Evolutionary conservation across 2,888 invertebrate genomes (phyloP), one percentile per base, ranked within the genome.

Genomic region (Epistrophe grossulariae): DNA sequence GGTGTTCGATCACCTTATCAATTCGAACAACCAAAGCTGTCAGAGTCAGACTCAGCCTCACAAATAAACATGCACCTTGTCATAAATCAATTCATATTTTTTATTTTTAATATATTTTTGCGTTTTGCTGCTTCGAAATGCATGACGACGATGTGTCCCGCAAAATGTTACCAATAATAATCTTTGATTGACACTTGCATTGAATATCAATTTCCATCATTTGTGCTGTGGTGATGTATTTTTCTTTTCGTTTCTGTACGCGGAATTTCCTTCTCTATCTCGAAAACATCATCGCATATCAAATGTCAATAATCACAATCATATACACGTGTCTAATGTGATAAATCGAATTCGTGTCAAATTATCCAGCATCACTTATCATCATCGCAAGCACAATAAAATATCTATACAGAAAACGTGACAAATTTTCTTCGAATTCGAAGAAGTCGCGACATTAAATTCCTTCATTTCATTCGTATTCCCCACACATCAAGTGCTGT

Each of bases 81-180:
- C 85, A 85, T 74, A 81, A 78, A 73, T 73, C 31, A 79, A 64
- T 52, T 85, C 85, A 81, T 85, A 85, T 70, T 45, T 43, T 43
- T 50, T 35, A 8, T 35, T 35, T 35, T 9, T 35, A 1, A 35
- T 19, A 13, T 13, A 52, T 19, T 48, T 64, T 48, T 62, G 43
- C 74, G 17, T 48, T 31, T 50, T 71, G 57, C 43, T 85, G 40
- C 55, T 70, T 79, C 17, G 45, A 71, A 50, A 85, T 85, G 73
- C 81, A 71, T 28, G 48, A 15, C 81, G 52, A 73, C 48, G 48
- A 24, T 40, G 50, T n/a, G 70, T 40, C 55, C 38, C 72, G 10
- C 43, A 73, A n/a, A n/a, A 45, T 68, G 74, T 70, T 64, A 59
- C 78, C 64, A 81, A 73, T 70, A 81, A 70, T 64, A 73, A 77